A percentile compares a stretch with the other conserved stretches of the same genome.
Evolutionary conservation across 2,113 vertebrate genomes (phyloP).

Genomic region (Alethe diademata): DNA sequence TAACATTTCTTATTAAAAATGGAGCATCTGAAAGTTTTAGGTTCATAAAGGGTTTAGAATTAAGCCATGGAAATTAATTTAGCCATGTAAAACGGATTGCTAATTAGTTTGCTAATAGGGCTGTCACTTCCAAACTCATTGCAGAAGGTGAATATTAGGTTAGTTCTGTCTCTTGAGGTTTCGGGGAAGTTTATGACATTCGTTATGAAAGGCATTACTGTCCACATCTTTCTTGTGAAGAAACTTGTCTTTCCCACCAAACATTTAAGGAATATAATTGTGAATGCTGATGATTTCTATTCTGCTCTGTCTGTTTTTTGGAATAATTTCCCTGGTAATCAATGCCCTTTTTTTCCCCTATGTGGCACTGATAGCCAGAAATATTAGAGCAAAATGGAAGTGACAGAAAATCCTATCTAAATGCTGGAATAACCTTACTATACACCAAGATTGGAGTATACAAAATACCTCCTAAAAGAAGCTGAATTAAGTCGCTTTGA

Average conservation of each 20-base stretch:
- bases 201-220: neutral
- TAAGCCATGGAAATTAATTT: constrained; percentile 36
- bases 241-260: neutral
- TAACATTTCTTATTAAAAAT: neutral
- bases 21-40: neutral
- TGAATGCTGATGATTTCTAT: neutral
- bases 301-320: neutral
- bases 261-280: neutral
- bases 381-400: neutral
- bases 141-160: constrained; percentile 32
- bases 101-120: constrained; percentile 50
- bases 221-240: neutral
- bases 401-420: neutral
- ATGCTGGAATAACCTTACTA: neutral
- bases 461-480: neutral
- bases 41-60: constrained; percentile 6
- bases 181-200: neutral
- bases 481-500: neutral
- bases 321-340: neutral
- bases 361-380: neutral
- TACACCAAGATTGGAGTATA: neutral
- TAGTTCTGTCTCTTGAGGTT: neutral
- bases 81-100: neutral
- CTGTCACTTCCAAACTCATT: constrained; percentile 9
- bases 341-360: accelerated